These are phyloP conservation scores for Hystrix brachyura DNA, from an alignment of 2,113 vertebrate genomes.

Conservation along the genomic window DNA sequence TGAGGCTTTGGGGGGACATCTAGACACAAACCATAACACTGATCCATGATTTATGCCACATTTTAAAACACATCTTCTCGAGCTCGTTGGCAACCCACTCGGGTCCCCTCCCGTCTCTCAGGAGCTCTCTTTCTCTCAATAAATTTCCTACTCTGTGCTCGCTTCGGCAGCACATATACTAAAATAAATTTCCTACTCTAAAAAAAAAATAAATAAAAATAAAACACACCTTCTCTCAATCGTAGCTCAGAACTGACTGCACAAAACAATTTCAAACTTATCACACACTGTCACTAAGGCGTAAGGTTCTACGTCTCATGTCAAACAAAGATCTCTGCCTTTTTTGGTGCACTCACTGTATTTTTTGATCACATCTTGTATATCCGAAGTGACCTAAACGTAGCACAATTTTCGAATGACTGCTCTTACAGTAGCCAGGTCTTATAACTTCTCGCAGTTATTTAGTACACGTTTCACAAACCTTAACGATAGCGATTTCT, in stretches of 20 bases:
- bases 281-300: neutral
- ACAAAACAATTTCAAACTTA: neutral
- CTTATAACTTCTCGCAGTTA: conserved; percentile 31
- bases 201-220: no score
- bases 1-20: no score
- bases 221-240: neutral
- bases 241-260: neutral
- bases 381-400: neutral
- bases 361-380: neutral
- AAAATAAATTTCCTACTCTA: no score
- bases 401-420: neutral
- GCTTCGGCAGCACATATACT: no score
- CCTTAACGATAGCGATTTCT: conserved; percentile 22
- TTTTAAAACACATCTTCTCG: neutral
- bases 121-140: no score
- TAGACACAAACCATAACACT: no score
- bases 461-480: conserved; percentile 34
- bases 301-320: neutral
- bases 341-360: neutral
- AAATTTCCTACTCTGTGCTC: no score
- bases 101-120: no score
- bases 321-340: neutral
- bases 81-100: no score
- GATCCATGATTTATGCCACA: neutral
- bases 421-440: neutral